phyloP scores from a whole-genome alignment of 92 coral and sea anemone species.

The Pocillopora grandis region DNA sequence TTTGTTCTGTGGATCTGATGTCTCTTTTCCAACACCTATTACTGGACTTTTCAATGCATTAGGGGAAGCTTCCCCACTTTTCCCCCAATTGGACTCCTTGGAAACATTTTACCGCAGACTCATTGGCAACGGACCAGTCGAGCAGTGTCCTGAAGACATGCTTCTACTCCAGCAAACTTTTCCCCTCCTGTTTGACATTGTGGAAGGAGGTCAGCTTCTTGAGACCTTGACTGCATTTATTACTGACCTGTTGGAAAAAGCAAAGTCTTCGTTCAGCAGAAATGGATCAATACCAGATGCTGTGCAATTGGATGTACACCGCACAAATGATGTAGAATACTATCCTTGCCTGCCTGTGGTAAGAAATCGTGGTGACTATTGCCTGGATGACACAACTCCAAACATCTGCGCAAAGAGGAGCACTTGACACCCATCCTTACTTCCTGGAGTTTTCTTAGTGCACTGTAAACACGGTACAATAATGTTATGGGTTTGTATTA shows the following conservation, averaged over 20 bases:
- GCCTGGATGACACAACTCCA: no score
- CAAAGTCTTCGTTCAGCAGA: conserved; percentile 30
- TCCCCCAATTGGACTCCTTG: conserved; percentile 23
- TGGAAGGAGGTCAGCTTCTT: not conserved
- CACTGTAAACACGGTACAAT: no score
- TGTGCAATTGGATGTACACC: not conserved
- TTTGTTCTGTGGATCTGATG: conserved; percentile 29
- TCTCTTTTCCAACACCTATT: conserved; percentile 31
- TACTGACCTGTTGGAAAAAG: conserved; percentile 28
- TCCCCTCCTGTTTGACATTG: not conserved
- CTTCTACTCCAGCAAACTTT: conserved; percentile 36
- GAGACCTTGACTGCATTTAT: conserved; percentile 10
- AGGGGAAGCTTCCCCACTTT: conserved; percentile 29
- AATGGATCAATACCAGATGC: not conserved
- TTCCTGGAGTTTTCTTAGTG: no score
- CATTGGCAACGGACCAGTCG: conserved; percentile 22
- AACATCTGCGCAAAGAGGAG: no score
- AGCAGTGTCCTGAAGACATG: conserved; percentile 37
- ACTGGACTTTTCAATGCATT: conserved; percentile 17
- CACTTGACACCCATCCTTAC: no score
- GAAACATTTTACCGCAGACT: conserved; percentile 20
- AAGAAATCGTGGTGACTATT: no score
- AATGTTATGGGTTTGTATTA: no score
- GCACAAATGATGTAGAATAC: conserved; percentile 3
- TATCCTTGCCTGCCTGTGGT: not conserved